phyloP scores from a whole-genome alignment of 2,888 invertebrate genomes.

The Sphaerophoria taeniata region DNA sequence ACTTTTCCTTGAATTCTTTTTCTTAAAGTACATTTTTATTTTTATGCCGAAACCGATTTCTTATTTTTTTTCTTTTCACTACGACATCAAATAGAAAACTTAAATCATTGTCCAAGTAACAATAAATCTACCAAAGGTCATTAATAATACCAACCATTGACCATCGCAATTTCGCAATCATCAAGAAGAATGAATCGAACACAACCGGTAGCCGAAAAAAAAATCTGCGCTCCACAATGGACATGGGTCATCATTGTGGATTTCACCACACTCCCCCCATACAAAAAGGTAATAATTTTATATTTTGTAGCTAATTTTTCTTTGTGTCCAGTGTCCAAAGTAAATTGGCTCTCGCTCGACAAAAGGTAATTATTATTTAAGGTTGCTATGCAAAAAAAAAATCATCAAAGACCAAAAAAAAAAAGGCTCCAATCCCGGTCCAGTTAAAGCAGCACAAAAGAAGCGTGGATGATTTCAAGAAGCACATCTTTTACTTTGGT shows the following conservation, averaged over 20 bases:
- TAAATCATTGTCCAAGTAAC: conserved; percentile 19
- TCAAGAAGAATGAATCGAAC: conserved; percentile 19
- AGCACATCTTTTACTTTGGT: conserved; percentile 8
- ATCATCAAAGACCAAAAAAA: conserved; percentile 1
- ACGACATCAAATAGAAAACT: conserved; percentile 1
- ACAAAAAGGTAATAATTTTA: conserved; percentile 64
- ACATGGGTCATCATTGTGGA: conserved; percentile 4
- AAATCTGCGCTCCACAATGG: conserved; percentile 38
- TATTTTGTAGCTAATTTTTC: conserved; percentile 61
- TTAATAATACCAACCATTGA: conserved; percentile 59
- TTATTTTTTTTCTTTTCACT: background rate
- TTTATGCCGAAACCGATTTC: background rate
- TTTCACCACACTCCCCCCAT: conserved; percentile 16
- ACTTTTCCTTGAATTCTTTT: no score
- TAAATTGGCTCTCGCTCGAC: conserved; percentile 67
- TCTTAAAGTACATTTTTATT: no score
- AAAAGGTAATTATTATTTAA: conserved; percentile 66
- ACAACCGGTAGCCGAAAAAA: conserved; percentile 56
- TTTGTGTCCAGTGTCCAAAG: conserved; percentile 59
- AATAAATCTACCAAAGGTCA: conserved; percentile 55
- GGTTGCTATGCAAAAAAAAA: conserved; percentile 62
- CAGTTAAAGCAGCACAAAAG: background rate
- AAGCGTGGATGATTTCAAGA: conserved; percentile 41
- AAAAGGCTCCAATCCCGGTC: conserved; percentile 12
- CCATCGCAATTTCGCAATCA: conserved; percentile 22